Conservation (phyloP, 2,888 invertebrate genomes). For the Euproctis similis region DNA sequence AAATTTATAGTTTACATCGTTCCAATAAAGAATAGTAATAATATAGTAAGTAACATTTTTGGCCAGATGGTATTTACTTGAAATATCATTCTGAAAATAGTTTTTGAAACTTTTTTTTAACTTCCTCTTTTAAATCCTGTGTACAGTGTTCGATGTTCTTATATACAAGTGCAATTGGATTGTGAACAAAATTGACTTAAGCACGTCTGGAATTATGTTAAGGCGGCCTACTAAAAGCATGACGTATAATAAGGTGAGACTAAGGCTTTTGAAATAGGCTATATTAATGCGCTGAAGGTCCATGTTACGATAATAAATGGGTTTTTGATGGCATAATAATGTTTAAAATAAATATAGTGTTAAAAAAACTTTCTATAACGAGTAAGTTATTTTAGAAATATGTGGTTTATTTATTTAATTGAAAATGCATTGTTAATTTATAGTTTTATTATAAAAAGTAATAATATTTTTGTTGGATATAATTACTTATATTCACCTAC, state of each 20-base stretch:
- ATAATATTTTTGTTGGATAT: no score
- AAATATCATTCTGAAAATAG: constrained; percentile 8
- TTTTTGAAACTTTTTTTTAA: no score
- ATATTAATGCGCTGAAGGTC: no score
- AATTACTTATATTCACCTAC: no score
- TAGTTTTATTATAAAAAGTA: no score
- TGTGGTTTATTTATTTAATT: no score
- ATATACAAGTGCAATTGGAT: constrained; percentile 44
- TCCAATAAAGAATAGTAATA: constrained; percentile 39
- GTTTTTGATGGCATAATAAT: no score
- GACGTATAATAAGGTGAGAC: constrained; percentile 49
- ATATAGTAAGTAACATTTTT: constrained; percentile 21
- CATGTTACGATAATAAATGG: no score
- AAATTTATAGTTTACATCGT: constrained; percentile 47
- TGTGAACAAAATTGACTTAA: constrained; percentile 52
- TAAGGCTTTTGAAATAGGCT: constrained; percentile 18
- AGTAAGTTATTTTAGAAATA: no score
- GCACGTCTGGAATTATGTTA: constrained; percentile 51
- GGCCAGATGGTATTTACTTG: constrained; percentile 11
- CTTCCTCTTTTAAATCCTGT: constrained; percentile 22
- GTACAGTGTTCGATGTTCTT: constrained; percentile 37
- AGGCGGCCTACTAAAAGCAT: constrained; percentile 43
- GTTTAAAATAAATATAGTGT: no score
- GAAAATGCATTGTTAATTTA: no score
- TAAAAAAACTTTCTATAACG: no score